These are phyloP conservation scores for Poeciliopsis gracilis DNA, from an alignment of 2,797 vertebrate species.

Conservation along the genomic window DNA sequence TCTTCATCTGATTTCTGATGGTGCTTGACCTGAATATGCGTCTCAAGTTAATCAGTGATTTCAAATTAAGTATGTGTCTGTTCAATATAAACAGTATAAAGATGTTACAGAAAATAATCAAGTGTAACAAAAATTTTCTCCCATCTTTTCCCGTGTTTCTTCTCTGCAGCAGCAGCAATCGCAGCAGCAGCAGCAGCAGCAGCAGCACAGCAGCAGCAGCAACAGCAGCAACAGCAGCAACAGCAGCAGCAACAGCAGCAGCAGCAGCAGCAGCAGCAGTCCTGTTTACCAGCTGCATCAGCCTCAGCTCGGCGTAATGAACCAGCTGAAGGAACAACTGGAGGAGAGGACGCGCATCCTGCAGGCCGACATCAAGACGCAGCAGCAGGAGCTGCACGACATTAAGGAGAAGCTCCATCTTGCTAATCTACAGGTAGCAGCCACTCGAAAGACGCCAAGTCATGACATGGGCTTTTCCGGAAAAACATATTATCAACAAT, in stretches of 20 bases:
- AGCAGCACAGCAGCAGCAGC: slow-evolving; percentile 57
- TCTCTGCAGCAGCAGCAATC: slow-evolving; percentile 47
- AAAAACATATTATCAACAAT: neutral
- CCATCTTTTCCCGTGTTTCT: slow-evolving; percentile 8
- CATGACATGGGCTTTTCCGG: neutral
- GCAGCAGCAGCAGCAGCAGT: slow-evolving; percentile 59
- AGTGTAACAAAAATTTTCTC: slow-evolving; percentile 5
- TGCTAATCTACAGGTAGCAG: slow-evolving; percentile 82
- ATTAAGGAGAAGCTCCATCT: slow-evolving; percentile 90
- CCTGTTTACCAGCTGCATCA: slow-evolving; percentile 83
- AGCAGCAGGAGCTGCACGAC: slow-evolving; percentile 87
- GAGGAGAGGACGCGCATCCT: slow-evolving; percentile 87
- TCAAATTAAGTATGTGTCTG: neutral
- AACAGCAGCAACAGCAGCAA: slow-evolving; percentile 64
- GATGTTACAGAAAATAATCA: slow-evolving; percentile 2
- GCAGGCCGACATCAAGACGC: slow-evolving; percentile 86
- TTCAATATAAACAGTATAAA: neutral
- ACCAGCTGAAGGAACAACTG: slow-evolving; percentile 89
- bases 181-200: slow-evolving; percentile 46
- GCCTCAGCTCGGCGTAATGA: slow-evolving; percentile 86
- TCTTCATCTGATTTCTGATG: neutral
- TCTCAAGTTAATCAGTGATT: neutral
- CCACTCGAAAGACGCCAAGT: slow-evolving; percentile 23
- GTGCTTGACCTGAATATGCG: neutral
- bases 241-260: slow-evolving; percentile 65